Evolutionary conservation across 35 echinoderm and acorn worm species (phyloP), one percentile per base, ranked within the genome.

Genomic region (Amphiura filiformis): DNA sequence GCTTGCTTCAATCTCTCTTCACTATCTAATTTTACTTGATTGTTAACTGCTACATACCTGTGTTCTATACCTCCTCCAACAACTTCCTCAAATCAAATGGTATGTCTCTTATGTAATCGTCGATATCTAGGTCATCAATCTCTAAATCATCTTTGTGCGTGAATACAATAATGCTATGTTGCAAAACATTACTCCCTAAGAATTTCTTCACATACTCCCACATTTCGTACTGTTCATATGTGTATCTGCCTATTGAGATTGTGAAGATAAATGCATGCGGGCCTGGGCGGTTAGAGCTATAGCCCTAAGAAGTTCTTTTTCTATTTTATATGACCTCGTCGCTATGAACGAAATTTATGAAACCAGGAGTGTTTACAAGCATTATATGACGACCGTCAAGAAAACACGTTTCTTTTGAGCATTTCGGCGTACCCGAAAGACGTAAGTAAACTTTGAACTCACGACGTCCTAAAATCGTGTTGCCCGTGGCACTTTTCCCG

Each of bases 401-500:
- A 26, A 26, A 39, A 23, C 18, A 26, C 13, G 28, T 13, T 57
- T 57, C 41, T 36, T 32, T 9, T 64, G 18, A 2, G 22, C n/a
- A 13, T 28, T 42, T 56, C 18, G 32, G 31, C 9, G 82, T 84
- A 14, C 14, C 82, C 12, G 82, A 56, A 34, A 0, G 31, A 34
- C 1, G 4, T 31, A 2, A 34, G n/a, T 22, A 11, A 11, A 5
- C 30, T 2, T 31, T 1, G 42, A 84, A 84, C 56, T 11, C 26
- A 30, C 39, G 9, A 23, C 34, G 11, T 34, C 82, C 82, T 13
- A 61, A 5, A 57, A 84, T 57, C 1, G 30, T 57, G 30, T 84
- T 84, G 14, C 82, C 82, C n/a, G 49, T 57, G 20, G 82, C 82
- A 57, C 82, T 84, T 36, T 84, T 84, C 41, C 82, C 82, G 23